Evolutionary conservation across 2,113 vertebrate genomes (phyloP).

Genomic region (Zosterops hypoxanthus): DNA sequence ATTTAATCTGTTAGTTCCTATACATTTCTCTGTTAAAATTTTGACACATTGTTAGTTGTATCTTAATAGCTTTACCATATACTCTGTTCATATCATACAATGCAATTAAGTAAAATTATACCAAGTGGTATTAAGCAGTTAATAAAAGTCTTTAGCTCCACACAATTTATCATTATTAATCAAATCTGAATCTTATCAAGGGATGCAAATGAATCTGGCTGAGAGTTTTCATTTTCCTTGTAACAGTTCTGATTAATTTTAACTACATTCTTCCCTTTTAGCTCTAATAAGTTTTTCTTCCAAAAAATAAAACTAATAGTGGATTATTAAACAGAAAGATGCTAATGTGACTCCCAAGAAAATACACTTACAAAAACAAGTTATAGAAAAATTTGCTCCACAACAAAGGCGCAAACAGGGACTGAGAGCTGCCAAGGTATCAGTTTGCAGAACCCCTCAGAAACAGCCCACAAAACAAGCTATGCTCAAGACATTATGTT

Average conservation of each 20-base stretch:
- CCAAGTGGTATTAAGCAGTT: neutral
- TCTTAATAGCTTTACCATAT: neutral
- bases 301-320: neutral
- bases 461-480: neutral
- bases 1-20: neutral
- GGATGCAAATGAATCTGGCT: neutral
- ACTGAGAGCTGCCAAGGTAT: rapidly evolving
- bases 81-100: neutral
- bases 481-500: neutral
- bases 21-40: neutral
- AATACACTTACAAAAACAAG: neutral
- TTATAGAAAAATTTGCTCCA: neutral
- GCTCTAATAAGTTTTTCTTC: neutral
- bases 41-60: neutral
- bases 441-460: neutral
- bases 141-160: neutral
- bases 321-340: neutral
- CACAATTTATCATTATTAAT: neutral
- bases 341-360: neutral
- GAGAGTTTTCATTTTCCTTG: neutral
- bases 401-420: neutral
- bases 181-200: neutral
- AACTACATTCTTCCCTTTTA: neutral
- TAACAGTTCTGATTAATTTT: neutral
- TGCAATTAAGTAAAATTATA: neutral